phyloP scores from a whole-genome alignment of 1,140 invertebrate species.

The Trachymyrmex cornetzi region DNA sequence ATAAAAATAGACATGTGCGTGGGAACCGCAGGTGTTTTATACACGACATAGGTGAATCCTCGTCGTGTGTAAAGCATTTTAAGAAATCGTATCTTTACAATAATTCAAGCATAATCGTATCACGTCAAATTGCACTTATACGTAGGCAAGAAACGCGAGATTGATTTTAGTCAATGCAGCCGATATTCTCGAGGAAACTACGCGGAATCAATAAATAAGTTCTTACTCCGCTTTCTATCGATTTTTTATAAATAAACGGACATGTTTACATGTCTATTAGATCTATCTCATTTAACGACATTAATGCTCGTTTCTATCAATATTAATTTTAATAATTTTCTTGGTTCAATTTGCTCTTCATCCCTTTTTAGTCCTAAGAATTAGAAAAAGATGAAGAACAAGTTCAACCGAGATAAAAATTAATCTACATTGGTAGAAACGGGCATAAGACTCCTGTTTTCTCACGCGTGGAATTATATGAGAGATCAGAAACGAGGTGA shows the following conservation, averaged over 20 bases:
- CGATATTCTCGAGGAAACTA: neutral
- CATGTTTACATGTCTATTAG: neutral
- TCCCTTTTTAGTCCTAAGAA: too few species aligned
- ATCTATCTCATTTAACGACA: neutral
- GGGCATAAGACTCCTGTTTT: neutral
- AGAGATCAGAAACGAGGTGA: neutral
- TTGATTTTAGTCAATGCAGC: neutral
- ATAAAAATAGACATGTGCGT: slow-evolving; percentile 58
- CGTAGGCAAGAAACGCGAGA: neutral
- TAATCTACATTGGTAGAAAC: too few species aligned
- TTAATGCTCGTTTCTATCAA: neutral
- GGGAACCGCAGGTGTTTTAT: slow-evolving; percentile 42
- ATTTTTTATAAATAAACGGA: slow-evolving; percentile 6
- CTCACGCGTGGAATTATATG: neutral
- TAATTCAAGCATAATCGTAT: neutral
- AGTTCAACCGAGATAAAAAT: too few species aligned
- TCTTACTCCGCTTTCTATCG: neutral
- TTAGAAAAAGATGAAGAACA: too few species aligned
- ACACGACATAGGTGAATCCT: neutral
- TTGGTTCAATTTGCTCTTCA: too few species aligned
- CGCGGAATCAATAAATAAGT: neutral
- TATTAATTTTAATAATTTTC: too few species aligned
- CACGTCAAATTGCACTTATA: neutral
- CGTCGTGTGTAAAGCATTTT: neutral
- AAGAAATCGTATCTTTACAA: neutral